These are phyloP conservation scores for Tursiops truncatus DNA, from an alignment of 2,113 vertebrate species.

Conservation along the genomic window DNA sequence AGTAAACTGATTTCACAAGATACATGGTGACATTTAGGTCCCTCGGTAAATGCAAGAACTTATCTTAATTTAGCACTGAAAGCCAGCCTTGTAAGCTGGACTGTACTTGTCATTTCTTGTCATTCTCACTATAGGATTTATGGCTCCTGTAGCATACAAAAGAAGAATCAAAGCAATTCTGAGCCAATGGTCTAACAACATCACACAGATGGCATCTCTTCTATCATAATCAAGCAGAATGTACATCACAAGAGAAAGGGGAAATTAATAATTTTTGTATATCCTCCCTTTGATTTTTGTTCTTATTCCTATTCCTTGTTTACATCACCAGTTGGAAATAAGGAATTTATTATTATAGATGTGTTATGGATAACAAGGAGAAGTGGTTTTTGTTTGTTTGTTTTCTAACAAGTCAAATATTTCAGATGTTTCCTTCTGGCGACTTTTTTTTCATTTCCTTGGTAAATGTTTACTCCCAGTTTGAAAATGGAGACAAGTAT, in stretches of 20 bases:
- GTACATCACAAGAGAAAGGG: background rate
- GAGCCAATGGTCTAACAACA: background rate
- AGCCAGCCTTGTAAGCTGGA: background rate
- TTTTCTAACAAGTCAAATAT: background rate
- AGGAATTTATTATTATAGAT: background rate
- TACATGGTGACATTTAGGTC: background rate
- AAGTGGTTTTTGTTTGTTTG: background rate
- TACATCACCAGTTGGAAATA: background rate
- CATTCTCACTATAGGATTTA: background rate
- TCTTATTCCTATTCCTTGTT: background rate
- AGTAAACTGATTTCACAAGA: conserved; percentile 18
- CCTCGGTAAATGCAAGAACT: background rate
- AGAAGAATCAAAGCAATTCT: background rate
- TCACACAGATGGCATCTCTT: background rate
- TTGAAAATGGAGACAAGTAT: background rate
- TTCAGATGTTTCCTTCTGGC: background rate
- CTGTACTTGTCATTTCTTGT: background rate
- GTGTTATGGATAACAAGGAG: background rate
- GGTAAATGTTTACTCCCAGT: background rate
- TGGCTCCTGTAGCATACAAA: background rate
- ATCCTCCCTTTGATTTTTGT: background rate
- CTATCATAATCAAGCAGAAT: background rate
- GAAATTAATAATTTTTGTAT: background rate
- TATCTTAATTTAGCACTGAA: background rate
- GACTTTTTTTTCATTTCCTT: background rate